Evolutionary conservation across 2,113 vertebrate genomes (phyloP), one percentile per base, ranked within the genome.

Genomic region (Desmodus rotundus): DNA sequence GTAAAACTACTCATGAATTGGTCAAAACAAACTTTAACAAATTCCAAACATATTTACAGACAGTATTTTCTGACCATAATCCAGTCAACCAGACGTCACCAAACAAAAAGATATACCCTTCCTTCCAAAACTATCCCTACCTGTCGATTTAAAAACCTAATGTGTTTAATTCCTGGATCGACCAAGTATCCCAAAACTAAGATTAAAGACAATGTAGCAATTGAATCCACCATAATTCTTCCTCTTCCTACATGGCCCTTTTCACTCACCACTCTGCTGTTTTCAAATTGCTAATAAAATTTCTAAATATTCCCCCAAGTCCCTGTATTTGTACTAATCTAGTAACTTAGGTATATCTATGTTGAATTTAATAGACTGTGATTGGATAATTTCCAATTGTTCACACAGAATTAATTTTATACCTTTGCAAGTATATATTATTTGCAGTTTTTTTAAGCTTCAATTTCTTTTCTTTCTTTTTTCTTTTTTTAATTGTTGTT

Each of bases 371-470:
- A 97, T 97, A 95, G 94, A 95, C 82, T 17, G 0, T 36, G 38
- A 93, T 84, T 93, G 63, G 82, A 72, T 87, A 89, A 93, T 96
- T 97, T 84, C 58, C 96, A 45, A 87, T 78, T 83, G 68, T 97
- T 97, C 96, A 95, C 33, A 76, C 50, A 96, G 87, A 97, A 97
- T 96, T 97, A 95, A 96, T 95, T 95, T 95, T 92, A 86, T 97
- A 80, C 65, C 82, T 96, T 93, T 95, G 50, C 65, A 97, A 97
- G 92, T 95, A 72, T 94, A n/a, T 83, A 86, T 89, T 96, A 96
- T 95, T 95, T 91, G 82, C 86, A 83, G 67, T 82, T 94, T 95
- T n/a, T n/a, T n/a, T n/a, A n/a, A n/a, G n/a, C n/a, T n/a, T n/a
- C n/a, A n/a, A n/a, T n/a, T n/a, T n/a, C n/a, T n/a, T n/a, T n/a